Evolutionary conservation across 2,797 vertebrate genomes (phyloP), one percentile per base, ranked within the genome.

Genomic region (Eidolon dupreanum): DNA sequence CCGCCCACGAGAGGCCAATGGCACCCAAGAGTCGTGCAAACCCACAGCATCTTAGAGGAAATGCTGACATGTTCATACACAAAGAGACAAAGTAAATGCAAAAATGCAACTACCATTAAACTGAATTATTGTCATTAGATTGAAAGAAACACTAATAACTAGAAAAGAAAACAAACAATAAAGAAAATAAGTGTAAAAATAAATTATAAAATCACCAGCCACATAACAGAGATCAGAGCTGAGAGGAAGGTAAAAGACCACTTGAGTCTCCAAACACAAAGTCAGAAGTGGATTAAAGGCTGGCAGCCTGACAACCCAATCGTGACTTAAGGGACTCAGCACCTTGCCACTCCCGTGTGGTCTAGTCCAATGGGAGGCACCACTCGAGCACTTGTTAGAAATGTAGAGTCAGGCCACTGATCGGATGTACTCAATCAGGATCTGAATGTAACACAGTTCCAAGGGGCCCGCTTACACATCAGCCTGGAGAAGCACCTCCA

Each of bases 271-370:
- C 11, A 31, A 0, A 11, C 22, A 5, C 24, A 6, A 49, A 36
- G 55, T 13, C 6, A 6, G 36, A 5, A 13, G 20, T 2, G 1
- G 59, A 49, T 8, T 15, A 19, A 22, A 51, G 63, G 26, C 2
- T 13, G 19, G 26, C 24, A 9, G 65, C 49, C 36, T 17, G 20
- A 10, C 28, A 10, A 15, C 26, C 33, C 43, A 4, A 4, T 33
- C 28, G 5, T 6, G 3, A 0, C 19, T 17, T 12, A 8, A 8
- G 0, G 5, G 11, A 46, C 17, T 19, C 22, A 41, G 19, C n/a
- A 17, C 9, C 10, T 19, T 0, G 3, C 8, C 0, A 28, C 9
- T n/a, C 22, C 0, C 3, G 12, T 0, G 3, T 3, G 1, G 28
- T 20, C 43, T 13, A 13, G n/a, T 20, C 38, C 12, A 6, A 38